Evolutionary conservation across 2,113 vertebrate genomes (phyloP), one percentile per base, ranked within the genome.

Genomic region (Leptosomus discolor): DNA sequence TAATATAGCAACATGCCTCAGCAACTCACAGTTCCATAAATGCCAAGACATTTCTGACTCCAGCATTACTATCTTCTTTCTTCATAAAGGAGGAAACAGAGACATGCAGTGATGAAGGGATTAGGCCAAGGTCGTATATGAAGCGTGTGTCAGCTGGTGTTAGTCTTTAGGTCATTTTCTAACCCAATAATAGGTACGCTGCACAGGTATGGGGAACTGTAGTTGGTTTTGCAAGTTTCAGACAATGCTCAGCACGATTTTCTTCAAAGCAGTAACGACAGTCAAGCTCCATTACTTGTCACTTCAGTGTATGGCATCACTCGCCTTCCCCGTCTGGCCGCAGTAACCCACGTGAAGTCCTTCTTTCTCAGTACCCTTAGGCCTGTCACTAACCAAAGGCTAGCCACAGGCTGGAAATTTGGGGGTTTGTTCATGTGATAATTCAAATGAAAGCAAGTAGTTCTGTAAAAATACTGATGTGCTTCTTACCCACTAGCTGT

Each of bases 121-220:
- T 48, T 93, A 97, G 74, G 73, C 51, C 86, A 90, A 88, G 91
- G 93, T 96, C 94, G 94, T 5, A 70, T 71, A 83, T 30, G 46
- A 90, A 91, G 50, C 32, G 22, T 1, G 1, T 65, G 77, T 76
- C 80, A 95, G 94, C 61, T 70, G 60, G 53, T 60, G 84, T 65
- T 58, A 91, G 78, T 93, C 88, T 75, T 69, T 50, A 90, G 61
- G 67, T 87, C 12, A 82, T 79, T 91, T 93, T 95, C 65, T 32
- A 48, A 53, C 69, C 53, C 29, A 71, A 60, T 75, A 56, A 61
- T 11, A 68, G 0, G 4, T 46, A 18, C 8, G 4, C 29, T 64
- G 41, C 57, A 65, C 41, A 50, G 50, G n/a, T 12, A 60, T 0
- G 0, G 48, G 41, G 53, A 92, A 82, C 41, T 32, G 32, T 14